These are phyloP conservation scores for Papilio polytes DNA, from an alignment of 1,140 invertebrate genomes.

Conservation along the genomic window DNA sequence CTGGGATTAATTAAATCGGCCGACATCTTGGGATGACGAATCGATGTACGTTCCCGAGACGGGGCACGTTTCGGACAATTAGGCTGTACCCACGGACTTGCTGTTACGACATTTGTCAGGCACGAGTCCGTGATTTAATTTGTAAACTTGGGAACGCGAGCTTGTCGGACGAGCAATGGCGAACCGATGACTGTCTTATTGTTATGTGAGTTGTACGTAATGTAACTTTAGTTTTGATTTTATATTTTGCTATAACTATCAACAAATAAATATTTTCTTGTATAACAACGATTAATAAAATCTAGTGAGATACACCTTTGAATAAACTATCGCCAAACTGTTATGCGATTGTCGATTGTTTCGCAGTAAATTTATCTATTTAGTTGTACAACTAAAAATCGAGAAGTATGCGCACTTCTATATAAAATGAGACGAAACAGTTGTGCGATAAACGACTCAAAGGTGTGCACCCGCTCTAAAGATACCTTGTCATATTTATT, in stretches of 20 bases:
- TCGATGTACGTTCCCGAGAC: slow-evolving; percentile 51
- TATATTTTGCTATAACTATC: not conserved
- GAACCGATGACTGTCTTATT: slow-evolving; percentile 1
- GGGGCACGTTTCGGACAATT: slow-evolving; percentile 56
- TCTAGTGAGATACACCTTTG: too few relatives aligned
- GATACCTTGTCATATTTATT: too few relatives aligned
- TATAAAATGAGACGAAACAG: too few relatives aligned
- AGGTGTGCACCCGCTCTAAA: too few relatives aligned
- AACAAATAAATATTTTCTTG: too few relatives aligned
- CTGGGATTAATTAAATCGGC: slow-evolving; percentile 72
- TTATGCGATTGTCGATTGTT: too few relatives aligned
- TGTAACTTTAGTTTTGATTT: not conserved
- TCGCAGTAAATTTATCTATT: too few relatives aligned
- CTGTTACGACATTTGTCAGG: slow-evolving; percentile 58
- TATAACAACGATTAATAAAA: too few relatives aligned
- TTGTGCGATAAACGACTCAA: too few relatives aligned
- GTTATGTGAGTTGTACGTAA: slow-evolving; percentile 6
- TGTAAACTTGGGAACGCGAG: slow-evolving; percentile 53
- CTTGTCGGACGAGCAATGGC: not conserved
- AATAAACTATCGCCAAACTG: too few relatives aligned
- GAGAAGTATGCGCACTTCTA: too few relatives aligned
- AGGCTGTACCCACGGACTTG: slow-evolving; percentile 55
- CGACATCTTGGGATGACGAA: slow-evolving; percentile 74
- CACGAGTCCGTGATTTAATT: slow-evolving; percentile 58
- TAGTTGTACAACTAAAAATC: too few relatives aligned